These are phyloP conservation scores for Acipenser ruthenus DNA, from an alignment of 2,797 vertebrate genomes.

Conservation along the genomic window DNA sequence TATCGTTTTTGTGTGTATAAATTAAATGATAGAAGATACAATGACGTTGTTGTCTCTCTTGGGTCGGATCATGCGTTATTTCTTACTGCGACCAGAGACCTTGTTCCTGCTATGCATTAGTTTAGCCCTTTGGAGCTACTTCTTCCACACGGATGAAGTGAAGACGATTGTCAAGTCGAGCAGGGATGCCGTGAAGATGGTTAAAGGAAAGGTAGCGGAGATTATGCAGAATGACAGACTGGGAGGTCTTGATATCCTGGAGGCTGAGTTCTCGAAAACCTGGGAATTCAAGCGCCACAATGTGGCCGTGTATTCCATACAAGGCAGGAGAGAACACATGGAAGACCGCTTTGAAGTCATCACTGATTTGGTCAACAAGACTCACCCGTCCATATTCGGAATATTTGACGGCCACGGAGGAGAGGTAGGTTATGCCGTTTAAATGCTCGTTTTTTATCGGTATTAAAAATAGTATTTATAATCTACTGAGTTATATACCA, in stretches of 20 bases:
- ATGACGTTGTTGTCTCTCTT: slow-evolving; percentile 98
- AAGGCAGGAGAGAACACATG: slow-evolving; percentile 97
- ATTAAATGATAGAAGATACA: slow-evolving; percentile 95
- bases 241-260: slow-evolving; percentile 83
- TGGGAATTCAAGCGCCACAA: slow-evolving; percentile 96
- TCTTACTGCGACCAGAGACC: slow-evolving; percentile 96
- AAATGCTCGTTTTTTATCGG: background rate
- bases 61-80: slow-evolving; percentile 99
- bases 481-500: too few relatives aligned
- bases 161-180: slow-evolving; percentile 98
- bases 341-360: slow-evolving; percentile 95
- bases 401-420: slow-evolving; percentile 97
- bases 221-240: slow-evolving; percentile 95
- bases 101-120: slow-evolving; percentile 94
- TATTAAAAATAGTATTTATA: too few relatives aligned
- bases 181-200: slow-evolving; percentile 97
- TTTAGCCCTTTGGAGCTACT: slow-evolving; percentile 97
- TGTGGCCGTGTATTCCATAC: slow-evolving; percentile 95
- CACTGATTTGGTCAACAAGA: slow-evolving; percentile 87
- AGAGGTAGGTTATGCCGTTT: slow-evolving; percentile 70
- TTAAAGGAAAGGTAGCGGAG: slow-evolving; percentile 97
- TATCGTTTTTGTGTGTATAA: slow-evolving; percentile 41
- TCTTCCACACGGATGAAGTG: slow-evolving; percentile 98
- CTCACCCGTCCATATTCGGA: slow-evolving; percentile 92
- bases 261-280: slow-evolving; percentile 94